A percentile compares a stretch with the other conserved stretches of the same genome.
Conservation (phyloP, 2,888 invertebrate genomes). For the Meliscaeva auricollis region DNA sequence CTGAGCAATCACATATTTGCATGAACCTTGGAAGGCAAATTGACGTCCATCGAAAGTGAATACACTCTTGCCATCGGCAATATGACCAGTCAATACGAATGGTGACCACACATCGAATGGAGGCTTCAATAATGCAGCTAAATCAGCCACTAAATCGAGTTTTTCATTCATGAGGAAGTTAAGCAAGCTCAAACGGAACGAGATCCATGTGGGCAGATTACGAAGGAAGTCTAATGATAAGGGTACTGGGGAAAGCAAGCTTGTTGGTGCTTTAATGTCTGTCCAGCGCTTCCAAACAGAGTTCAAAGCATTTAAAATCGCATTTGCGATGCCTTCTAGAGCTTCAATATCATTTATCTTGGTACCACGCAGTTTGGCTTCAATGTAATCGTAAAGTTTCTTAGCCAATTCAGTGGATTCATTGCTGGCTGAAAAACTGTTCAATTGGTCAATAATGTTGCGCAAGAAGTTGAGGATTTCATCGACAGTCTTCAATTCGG, state of each 20-base stretch:
- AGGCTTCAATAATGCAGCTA: slow-evolving; percentile 83
- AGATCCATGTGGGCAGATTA: slow-evolving; percentile 86
- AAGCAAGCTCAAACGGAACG: slow-evolving; percentile 86
- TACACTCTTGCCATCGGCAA: slow-evolving; percentile 92
- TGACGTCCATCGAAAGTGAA: slow-evolving; percentile 95
- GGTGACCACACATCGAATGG: slow-evolving; percentile 88
- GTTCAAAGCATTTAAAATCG: slow-evolving; percentile 86
- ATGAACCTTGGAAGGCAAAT: slow-evolving; percentile 91
- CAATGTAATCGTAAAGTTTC: slow-evolving; percentile 86
- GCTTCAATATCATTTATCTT: slow-evolving; percentile 87
- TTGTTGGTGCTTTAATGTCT: slow-evolving; percentile 66
- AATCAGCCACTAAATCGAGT: slow-evolving; percentile 84
- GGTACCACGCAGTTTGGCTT: slow-evolving; percentile 87
- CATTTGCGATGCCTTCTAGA: slow-evolving; percentile 87
- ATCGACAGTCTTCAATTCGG: slow-evolving; percentile 86
- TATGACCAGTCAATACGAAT: slow-evolving; percentile 88
- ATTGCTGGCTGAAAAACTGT: slow-evolving; percentile 87
- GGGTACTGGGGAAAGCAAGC: slow-evolving; percentile 79
- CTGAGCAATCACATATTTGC: slow-evolving; percentile 93
- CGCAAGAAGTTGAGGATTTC: slow-evolving; percentile 85
- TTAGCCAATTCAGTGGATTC: slow-evolving; percentile 87
- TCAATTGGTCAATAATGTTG: slow-evolving; percentile 86
- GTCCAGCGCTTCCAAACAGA: slow-evolving; percentile 81
- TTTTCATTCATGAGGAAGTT: slow-evolving; percentile 87
- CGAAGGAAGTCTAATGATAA: slow-evolving; percentile 83